phyloP scores from a whole-genome alignment of 2,888 invertebrate species.

The Acheta domesticus region DNA sequence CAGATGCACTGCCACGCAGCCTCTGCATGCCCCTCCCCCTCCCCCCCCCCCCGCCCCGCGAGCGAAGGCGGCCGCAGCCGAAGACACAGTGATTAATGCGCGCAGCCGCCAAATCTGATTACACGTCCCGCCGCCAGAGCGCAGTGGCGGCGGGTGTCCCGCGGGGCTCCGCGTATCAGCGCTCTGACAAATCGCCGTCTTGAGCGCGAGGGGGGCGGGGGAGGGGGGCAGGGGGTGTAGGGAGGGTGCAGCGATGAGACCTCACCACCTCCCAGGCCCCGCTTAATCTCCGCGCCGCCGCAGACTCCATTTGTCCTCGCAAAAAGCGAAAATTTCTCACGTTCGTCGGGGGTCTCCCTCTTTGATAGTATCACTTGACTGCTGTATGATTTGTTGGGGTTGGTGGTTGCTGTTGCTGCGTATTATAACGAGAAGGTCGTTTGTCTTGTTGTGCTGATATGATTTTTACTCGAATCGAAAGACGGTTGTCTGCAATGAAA shows the following conservation, averaged over 20 bases:
- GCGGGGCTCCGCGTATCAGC: not conserved
- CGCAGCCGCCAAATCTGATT: not conserved
- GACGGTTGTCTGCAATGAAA: no score
- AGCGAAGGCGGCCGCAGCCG: not conserved
- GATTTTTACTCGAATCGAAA: no score
- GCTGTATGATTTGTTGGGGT: no score
- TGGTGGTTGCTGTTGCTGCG: no score
- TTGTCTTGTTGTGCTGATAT: no score
- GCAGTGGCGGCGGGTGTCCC: not conserved
- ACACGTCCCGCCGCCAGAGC: not conserved
- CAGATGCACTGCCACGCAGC: no score
- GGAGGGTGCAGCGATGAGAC: no score
- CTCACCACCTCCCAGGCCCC: no score
- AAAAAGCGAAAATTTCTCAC: not conserved
- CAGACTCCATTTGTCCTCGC: not conserved
- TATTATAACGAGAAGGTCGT: no score
- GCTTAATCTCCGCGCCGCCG: not conserved
- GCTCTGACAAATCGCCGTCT: not conserved
- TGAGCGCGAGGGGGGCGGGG: not conserved
- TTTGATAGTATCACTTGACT: no score
- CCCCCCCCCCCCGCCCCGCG: no score
- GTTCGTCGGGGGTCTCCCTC: not conserved
- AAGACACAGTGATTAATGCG: slow-evolving; percentile 10
- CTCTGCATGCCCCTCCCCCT: no score
- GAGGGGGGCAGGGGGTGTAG: not conserved